Conservation (phyloP, 2,113 vertebrate genomes). For the Cichladusa arquata region DNA sequence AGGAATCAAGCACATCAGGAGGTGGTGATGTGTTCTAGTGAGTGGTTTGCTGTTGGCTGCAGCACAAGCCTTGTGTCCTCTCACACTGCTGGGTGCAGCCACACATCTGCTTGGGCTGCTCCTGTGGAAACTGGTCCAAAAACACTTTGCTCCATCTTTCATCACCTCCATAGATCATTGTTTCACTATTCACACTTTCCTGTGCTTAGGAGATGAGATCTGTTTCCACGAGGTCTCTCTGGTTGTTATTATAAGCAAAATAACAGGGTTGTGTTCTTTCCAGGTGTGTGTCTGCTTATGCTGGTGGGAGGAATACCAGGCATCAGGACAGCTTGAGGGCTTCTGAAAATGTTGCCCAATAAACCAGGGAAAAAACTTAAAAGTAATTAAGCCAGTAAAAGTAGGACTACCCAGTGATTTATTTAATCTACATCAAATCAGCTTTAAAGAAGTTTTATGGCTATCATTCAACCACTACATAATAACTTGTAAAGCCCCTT, state of each 20-base stretch:
- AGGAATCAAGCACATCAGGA: neutral
- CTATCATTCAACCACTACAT: neutral
- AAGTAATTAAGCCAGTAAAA: neutral
- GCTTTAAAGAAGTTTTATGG: neutral
- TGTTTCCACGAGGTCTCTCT: neutral
- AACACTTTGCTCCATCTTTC: neutral
- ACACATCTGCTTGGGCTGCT: rapidly evolving
- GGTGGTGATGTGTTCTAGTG: neutral
- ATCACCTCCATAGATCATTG: neutral
- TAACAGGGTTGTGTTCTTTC: neutral
- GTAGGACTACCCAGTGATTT: neutral
- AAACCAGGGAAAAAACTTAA: neutral
- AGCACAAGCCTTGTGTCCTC: neutral
- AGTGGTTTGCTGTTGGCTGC: neutral
- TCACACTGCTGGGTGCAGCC: rapidly evolving
- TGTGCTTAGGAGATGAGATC: neutral
- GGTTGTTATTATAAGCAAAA: neutral
- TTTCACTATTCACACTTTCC: neutral
- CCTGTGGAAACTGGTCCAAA: neutral
- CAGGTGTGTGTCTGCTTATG: rapidly evolving
- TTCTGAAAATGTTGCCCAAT: neutral
- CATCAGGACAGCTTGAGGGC: neutral
- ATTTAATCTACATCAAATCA: neutral
- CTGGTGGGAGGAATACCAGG: neutral
- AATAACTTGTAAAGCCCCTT: neutral